These are phyloP conservation scores for Lasioglossum malachurum DNA, from an alignment of 2,888 invertebrate genomes.

Conservation along the genomic window DNA sequence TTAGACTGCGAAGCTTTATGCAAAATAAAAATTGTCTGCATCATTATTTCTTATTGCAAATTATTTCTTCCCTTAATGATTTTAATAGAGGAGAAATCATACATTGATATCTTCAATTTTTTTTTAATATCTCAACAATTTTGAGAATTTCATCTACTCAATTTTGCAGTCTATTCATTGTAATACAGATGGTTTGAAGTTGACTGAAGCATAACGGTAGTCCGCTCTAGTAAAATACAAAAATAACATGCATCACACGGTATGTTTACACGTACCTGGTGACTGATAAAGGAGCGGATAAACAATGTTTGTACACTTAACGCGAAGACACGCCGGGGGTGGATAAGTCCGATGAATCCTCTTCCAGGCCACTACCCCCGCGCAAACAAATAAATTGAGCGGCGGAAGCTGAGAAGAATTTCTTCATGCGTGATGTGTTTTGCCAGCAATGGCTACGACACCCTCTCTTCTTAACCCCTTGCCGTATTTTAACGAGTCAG, in stretches of 20 bases:
- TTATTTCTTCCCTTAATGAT: no score
- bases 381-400: conserved; percentile 41
- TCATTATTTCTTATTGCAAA: no score
- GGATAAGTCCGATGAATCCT: not conserved
- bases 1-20: no score
- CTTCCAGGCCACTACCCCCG: conserved; percentile 18
- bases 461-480: no score
- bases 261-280: not conserved
- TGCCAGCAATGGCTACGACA: not conserved
- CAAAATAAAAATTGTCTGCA: no score
- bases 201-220: not conserved
- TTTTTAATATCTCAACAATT: no score
- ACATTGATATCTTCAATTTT: no score
- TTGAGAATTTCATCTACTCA: no score
- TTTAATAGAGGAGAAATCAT: no score
- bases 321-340: not conserved
- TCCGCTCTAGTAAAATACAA: not conserved
- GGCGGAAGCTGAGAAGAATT: not conserved
- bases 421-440: not conserved
- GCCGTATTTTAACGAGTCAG: no score
- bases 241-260: not conserved
- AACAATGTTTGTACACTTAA: not conserved
- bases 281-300: not conserved
- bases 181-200: not conserved
- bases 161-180: not conserved